Evolutionary conservation across 2,888 invertebrate genomes (phyloP).

Genomic region (Sialis fuliginosa): DNA sequence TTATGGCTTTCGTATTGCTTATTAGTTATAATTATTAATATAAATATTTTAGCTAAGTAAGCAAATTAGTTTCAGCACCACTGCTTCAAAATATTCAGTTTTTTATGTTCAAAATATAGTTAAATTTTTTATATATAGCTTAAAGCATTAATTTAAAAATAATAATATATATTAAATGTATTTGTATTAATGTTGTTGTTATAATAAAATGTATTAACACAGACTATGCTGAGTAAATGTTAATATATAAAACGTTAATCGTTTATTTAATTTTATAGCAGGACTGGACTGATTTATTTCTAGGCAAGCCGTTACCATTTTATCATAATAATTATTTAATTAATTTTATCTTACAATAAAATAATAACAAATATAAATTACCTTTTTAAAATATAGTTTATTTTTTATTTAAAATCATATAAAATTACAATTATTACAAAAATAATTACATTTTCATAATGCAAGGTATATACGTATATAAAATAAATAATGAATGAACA

Average conservation of each 20-base stretch:
- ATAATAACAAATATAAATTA: slow-evolving; percentile 2
- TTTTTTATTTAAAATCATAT: background rate
- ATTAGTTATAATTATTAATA: no score
- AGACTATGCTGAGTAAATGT: background rate
- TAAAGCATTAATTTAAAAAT: background rate
- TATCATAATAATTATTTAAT: no score
- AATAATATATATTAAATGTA: background rate
- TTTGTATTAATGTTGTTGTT: slow-evolving; percentile 3
- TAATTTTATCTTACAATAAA: background rate
- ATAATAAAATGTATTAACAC: background rate
- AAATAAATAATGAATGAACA: background rate
- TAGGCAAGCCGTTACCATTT: background rate
- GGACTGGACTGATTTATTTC: background rate
- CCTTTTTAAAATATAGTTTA: background rate
- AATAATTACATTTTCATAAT: background rate
- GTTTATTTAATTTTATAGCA: background rate
- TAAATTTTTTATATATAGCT: background rate
- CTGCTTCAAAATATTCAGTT: background rate
- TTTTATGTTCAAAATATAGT: background rate
- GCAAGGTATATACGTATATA: background rate
- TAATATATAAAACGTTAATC: background rate
- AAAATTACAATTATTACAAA: background rate
- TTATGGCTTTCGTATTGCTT: no score
- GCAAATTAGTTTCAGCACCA: background rate
- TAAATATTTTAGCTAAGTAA: background rate